A percentile compares a stretch with the other conserved stretches of the same genome.
phyloP scores from a whole-genome alignment of 2,888 invertebrate genomes.

The Torymus aiolomorphi region DNA sequence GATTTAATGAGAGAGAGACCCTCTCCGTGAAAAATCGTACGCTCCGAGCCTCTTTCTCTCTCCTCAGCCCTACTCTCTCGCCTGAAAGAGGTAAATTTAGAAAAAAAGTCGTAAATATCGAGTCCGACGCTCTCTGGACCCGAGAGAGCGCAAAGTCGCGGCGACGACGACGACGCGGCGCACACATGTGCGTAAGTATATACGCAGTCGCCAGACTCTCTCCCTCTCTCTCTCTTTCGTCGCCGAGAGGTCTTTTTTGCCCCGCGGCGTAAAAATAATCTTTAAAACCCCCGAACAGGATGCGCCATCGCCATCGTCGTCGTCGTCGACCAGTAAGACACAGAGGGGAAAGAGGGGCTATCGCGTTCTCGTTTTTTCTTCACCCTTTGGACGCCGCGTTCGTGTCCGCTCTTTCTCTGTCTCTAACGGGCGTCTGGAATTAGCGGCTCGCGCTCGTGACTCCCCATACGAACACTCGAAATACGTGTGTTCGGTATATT shows the following conservation, averaged over 20 bases:
- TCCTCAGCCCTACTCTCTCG: neutral
- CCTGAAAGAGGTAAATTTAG: constrained; percentile 56
- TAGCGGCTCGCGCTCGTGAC: constrained; percentile 62
- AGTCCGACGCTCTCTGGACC: neutral
- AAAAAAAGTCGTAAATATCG: constrained; percentile 57
- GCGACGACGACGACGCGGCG: constrained; percentile 54
- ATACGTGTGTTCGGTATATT: neutral
- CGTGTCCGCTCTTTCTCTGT: constrained; percentile 52
- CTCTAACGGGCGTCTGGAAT: constrained; percentile 74
- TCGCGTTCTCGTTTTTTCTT: constrained; percentile 58
- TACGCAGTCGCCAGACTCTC: too few relatives aligned
- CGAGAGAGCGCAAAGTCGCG: constrained; percentile 20
- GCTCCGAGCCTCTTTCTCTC: too few relatives aligned
- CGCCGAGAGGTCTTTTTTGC: constrained; percentile 74
- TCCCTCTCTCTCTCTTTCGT: constrained; percentile 64
- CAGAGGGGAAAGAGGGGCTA: constrained; percentile 39
- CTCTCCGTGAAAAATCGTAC: neutral
- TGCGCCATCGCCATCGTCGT: constrained; percentile 62
- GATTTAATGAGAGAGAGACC: constrained; percentile 17
- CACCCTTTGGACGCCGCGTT: constrained; percentile 71
- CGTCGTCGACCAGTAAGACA: constrained; percentile 42
- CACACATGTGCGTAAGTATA: constrained; percentile 67
- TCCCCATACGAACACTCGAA: neutral
- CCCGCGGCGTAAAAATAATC: constrained; percentile 75
- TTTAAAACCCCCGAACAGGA: constrained; percentile 76